These are phyloP conservation scores for Brachionus angularis DNA, from an alignment of 1,140 invertebrate genomes.

Conservation along the genomic window DNA sequence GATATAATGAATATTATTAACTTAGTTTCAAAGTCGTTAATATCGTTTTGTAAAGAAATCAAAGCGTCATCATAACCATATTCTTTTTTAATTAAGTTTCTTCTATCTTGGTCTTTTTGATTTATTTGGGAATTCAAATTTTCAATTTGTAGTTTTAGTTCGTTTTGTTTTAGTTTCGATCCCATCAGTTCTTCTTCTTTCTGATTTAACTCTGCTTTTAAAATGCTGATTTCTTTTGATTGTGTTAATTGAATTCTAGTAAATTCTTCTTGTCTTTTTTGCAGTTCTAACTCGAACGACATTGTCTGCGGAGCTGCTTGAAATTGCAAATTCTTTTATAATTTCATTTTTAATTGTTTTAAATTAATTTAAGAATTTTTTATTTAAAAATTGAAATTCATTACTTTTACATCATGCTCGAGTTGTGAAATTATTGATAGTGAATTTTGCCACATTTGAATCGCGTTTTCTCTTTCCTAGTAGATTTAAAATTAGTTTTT, in stretches of 20 bases:
- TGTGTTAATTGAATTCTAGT: constrained; percentile 1
- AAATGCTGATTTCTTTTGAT: constrained; percentile 10
- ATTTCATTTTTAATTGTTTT: no score
- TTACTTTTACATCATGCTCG: constrained; percentile 42
- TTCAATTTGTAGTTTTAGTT: constrained; percentile 29
- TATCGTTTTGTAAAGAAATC: constrained; percentile 28
- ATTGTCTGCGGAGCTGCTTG: constrained; percentile 40
- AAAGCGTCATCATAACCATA: constrained; percentile 41
- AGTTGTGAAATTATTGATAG: constrained; percentile 22
- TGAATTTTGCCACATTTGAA: constrained; percentile 38
- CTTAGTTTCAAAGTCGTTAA: constrained; percentile 43
- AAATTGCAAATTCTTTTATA: constrained; percentile 33
- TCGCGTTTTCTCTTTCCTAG: constrained; percentile 42
- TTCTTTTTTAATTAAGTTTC: constrained; percentile 37
- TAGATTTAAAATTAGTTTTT: background rate
- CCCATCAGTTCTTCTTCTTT: constrained; percentile 38
- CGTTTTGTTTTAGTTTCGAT: constrained; percentile 14
- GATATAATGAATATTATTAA: background rate
- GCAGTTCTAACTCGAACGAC: constrained; percentile 35
- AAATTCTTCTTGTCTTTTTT: constrained; percentile 38
- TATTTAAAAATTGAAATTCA: no score
- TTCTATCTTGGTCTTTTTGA: constrained; percentile 34
- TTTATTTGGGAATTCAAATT: constrained; percentile 27
- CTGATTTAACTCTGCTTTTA: constrained; percentile 25
- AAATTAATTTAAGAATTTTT: no score